Percentiles rank a stretch among this genome's conserved stretches.
phyloP scores from a whole-genome alignment of 1,140 invertebrate species.

The Euura lappo region DNA sequence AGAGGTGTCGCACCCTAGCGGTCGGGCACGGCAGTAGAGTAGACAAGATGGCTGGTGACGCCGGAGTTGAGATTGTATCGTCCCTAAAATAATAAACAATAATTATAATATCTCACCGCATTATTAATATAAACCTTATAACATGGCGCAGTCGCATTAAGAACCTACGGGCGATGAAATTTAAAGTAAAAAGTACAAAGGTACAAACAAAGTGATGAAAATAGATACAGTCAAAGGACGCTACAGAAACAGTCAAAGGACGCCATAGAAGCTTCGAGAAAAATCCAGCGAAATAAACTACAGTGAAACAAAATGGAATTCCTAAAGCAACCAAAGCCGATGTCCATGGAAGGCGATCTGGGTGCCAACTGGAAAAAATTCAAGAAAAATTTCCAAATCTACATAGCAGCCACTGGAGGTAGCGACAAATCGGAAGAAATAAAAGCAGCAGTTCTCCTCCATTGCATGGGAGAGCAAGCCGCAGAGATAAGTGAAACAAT shows the following conservation, averaged over 20 bases:
- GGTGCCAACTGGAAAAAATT: not conserved
- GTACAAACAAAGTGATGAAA: too few species aligned
- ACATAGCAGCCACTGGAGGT: not conserved
- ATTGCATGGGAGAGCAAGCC: not conserved
- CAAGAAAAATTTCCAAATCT: not conserved
- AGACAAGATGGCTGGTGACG: too few species aligned
- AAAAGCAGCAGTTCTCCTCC: not conserved
- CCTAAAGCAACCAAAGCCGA: not conserved
- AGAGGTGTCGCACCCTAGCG: too few species aligned
- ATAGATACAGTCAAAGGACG: too few species aligned
- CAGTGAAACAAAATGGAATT: not conserved
- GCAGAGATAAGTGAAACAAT: not conserved
- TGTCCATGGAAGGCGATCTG: not conserved
- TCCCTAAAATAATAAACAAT: too few species aligned
- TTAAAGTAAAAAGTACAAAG: too few species aligned
- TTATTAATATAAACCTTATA: too few species aligned
- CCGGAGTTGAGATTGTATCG: too few species aligned
- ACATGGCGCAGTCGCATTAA: too few species aligned
- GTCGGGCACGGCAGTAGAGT: too few species aligned
- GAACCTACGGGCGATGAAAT: too few species aligned
- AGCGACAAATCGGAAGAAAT: not conserved
- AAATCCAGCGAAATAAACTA: not conserved
- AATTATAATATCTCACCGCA: too few species aligned
- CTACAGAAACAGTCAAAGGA: not conserved
- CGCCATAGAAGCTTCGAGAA: not conserved